Evolutionary conservation across 2,888 invertebrate species (phyloP).

Genomic region (Apamea epomidion): DNA sequence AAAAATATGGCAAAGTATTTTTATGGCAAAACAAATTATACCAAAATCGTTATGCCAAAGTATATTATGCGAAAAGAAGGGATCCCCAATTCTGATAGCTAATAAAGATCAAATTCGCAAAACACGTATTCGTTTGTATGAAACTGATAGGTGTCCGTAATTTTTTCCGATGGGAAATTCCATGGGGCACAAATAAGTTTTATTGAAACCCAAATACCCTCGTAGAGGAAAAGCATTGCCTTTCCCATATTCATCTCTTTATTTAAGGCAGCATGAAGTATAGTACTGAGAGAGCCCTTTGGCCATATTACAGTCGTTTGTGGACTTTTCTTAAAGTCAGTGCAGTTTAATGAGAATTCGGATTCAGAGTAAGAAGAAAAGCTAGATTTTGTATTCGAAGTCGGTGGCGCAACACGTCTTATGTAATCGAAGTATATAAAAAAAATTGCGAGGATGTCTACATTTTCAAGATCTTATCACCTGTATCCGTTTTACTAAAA

Average conservation of each 20-base stretch:
- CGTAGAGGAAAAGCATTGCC: neutral
- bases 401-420: no score
- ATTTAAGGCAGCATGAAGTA: neutral
- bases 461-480: neutral
- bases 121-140: no score
- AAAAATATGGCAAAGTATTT: no score
- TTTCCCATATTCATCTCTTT: neutral
- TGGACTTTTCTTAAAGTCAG: neutral
- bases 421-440: neutral
- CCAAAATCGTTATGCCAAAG: no score
- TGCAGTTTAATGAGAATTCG: neutral
- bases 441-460: neutral
- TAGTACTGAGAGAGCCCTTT: neutral
- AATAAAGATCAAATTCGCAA: no score
- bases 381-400: neutral
- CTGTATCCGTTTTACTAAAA: conserved; percentile 12
- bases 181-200: neutral
- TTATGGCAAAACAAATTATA: no score
- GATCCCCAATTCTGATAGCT: no score
- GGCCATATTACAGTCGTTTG: neutral
- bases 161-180: neutral
- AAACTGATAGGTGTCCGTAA: neutral
- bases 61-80: no score
- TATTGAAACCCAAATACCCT: neutral
- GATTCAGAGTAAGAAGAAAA: neutral